Base-by-base conservation (phyloP, 2,113 vertebrate species). In the Xenus cinereus region DNA sequence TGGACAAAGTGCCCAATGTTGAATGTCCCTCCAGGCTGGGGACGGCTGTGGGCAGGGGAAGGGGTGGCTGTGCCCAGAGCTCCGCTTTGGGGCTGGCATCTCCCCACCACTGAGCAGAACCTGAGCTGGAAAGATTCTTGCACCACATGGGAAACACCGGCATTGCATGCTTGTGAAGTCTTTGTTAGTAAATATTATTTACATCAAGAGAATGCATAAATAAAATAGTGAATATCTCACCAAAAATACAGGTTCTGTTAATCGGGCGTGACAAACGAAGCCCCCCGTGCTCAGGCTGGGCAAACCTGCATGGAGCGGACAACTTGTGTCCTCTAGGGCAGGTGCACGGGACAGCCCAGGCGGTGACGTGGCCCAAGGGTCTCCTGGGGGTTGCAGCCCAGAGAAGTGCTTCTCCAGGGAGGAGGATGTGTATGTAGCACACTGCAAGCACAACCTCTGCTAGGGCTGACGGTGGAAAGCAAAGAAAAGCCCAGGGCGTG, bases 131-230 rank as follows among this genome's bases (percentile, higher is more conserved):
- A 66, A 41, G 0, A 28, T 73, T 28, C 73, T 67, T 14, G 30
- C 10, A 2, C 6, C 0, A 1, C 37, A 45, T 12, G 33, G 50
- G 73, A 79, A 76, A 45, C 3, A 32, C 30, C 48, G 53, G 18
- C 39, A 6, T 3, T 4, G 37, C 51, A 48, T 15, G 1, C 50
- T 20, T 57, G 60, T 48, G 13, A 83, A 82, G 30, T 57, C 74
- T 72, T 75, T 73, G 74, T 91, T 85, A 45, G 67, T 45, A 33
- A 43, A 1, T 54, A 95, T 93, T 97, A 97, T 97, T 93, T 96
- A 95, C 95, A 95, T 16, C 71, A 4, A 33, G 81, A 94, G 50
- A 82, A 73, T 8, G 32, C 89, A 95, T 96, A 96, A 97, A 95
- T 97, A 95, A 89, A 92, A 85, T 66, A 92, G 89, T 20, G 48